Conservation (phyloP, 2,113 vertebrate genomes). For the Cyprinus carpio region DNA sequence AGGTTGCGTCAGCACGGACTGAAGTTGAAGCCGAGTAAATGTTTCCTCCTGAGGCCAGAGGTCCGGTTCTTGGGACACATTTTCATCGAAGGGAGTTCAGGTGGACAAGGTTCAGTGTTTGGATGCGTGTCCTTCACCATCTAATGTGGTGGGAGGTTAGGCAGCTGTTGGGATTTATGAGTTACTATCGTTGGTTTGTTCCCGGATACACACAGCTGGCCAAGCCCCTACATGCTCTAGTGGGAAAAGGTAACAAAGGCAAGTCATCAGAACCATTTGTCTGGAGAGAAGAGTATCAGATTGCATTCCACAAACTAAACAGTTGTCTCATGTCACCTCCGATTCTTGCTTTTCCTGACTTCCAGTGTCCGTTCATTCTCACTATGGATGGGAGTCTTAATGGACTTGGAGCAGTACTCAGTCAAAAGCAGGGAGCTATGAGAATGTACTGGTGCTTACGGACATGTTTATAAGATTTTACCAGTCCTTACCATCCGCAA, state of each 20-base stretch:
- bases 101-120: conserved; percentile 39
- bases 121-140: not conserved
- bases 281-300: not conserved
- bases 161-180: conserved; percentile 32
- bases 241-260: conserved; percentile 16
- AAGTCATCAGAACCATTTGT: not conserved
- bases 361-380: not conserved
- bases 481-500: not conserved
- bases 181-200: conserved; percentile 12
- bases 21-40: conserved; percentile 44
- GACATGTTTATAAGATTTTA: no score
- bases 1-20: conserved; percentile 19
- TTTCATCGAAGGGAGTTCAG: not conserved
- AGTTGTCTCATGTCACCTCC: not conserved
- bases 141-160: conserved; percentile 13
- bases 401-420: not conserved
- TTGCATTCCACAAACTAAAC: not conserved
- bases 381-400: not conserved
- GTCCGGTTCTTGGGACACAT: conserved; percentile 7
- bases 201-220: not conserved
- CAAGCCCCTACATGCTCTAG: not conserved
- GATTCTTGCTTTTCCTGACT: not conserved
- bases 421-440: not conserved
- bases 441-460: no score
- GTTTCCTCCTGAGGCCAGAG: no score